phyloP scores from a whole-genome alignment of 2,797 vertebrate genomes.

The Cryptoprocta ferox region DNA sequence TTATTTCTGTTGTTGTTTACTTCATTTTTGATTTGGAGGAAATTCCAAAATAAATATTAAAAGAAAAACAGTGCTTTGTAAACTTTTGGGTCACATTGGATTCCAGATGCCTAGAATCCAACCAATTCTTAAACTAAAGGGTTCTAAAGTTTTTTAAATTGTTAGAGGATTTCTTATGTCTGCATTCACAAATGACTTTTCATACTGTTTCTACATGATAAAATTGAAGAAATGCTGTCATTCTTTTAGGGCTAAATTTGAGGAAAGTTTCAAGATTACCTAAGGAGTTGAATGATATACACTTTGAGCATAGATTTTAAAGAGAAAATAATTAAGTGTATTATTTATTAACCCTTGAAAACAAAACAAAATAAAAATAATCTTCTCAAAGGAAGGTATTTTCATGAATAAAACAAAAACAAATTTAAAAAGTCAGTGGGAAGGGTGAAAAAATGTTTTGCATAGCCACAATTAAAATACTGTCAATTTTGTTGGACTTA shows the following conservation, averaged over 20 bases:
- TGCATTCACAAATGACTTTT: background rate
- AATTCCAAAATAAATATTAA: slow-evolving; percentile 54
- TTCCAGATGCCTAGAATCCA: background rate
- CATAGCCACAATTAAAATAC: background rate
- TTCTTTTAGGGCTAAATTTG: background rate
- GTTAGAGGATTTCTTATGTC: background rate
- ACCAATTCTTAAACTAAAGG: background rate
- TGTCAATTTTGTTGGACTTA: background rate
- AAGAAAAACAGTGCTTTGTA: background rate
- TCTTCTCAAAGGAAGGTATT: slow-evolving; percentile 11
- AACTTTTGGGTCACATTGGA: background rate
- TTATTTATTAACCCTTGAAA: slow-evolving; percentile 47
- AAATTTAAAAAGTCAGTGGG: background rate
- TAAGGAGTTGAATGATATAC: background rate
- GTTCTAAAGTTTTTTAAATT: background rate
- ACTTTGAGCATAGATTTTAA: background rate
- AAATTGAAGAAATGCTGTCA: background rate
- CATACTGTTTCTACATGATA: background rate
- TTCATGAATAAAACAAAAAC: background rate
- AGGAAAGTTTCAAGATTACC: background rate
- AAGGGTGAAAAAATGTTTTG: background rate
- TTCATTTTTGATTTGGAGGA: slow-evolving; percentile 34
- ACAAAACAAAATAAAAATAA: no score
- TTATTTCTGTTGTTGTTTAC: background rate
- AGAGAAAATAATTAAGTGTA: background rate